A percentile compares a stretch with the other conserved stretches of the same genome.
Conservation (phyloP, 1,140 invertebrate species). For the Drosophila tristis region DNA sequence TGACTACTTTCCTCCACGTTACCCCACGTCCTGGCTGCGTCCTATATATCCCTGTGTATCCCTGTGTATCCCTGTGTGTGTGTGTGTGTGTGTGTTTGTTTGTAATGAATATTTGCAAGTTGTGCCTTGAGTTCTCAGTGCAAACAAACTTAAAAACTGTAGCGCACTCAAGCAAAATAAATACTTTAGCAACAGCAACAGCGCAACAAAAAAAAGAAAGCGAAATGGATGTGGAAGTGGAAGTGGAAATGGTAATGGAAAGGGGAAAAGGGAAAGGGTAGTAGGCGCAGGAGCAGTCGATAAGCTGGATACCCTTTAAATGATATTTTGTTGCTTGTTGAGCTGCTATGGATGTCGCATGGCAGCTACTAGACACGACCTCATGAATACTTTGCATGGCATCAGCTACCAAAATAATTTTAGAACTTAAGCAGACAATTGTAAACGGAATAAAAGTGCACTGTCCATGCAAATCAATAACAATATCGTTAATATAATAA, state of each 20-base stretch:
- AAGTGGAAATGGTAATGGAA: background rate
- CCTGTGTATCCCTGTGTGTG: background rate
- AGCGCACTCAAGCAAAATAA: constrained; percentile 81
- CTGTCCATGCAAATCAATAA: too few species aligned
- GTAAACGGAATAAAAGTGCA: too few species aligned
- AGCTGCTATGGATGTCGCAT: too few species aligned
- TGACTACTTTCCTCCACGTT: constrained; percentile 29
- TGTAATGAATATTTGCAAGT: constrained; percentile 82
- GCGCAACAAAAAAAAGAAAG: constrained; percentile 4
- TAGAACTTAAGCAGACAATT: too few species aligned
- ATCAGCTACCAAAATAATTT: too few species aligned
- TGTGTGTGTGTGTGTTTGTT: constrained; percentile 51
- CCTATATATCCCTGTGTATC: background rate
- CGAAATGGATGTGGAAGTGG: background rate
- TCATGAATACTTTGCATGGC: too few species aligned
- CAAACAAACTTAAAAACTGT: constrained; percentile 81
- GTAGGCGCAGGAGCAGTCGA: too few species aligned
- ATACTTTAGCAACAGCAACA: constrained; percentile 67
- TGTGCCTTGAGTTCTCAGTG: constrained; percentile 73
- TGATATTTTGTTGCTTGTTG: too few species aligned
- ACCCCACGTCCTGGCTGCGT: background rate
- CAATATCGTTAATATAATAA: too few species aligned
- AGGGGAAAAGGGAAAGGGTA: too few species aligned
- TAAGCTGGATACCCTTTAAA: too few species aligned
- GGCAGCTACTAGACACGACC: too few species aligned